Evolutionary conservation across 2,797 vertebrate genomes (phyloP), one percentile per base, ranked within the genome.

Genomic region (Myiotriccus ornatus): DNA sequence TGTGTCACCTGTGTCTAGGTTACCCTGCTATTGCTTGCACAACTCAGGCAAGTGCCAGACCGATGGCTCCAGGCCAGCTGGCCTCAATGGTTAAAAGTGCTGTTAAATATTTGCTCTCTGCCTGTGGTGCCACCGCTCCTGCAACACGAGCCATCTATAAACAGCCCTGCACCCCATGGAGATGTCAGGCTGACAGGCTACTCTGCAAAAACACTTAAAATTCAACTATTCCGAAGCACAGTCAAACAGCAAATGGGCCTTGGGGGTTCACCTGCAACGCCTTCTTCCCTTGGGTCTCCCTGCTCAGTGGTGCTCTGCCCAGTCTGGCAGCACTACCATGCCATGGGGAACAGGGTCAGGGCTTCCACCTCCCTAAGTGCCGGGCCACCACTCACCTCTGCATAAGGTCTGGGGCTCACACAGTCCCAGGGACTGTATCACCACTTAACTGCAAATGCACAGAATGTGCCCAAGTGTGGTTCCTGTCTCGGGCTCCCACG

Each of bases 71-170:
- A 74, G 74, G 84, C 87, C 87, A 89, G 79, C 63, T 93, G 90
- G 64, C 69, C 75, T 77, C 81, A 23, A 43, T 49, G 88, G 75
- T 65, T 89, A 53, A 32, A 95, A 93, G 67, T 37, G 81, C 65
- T 92, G 84, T 90, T 84, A 95, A 95, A 82, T 95, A 95, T 94
- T 84, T 88, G 89, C 83, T 84, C 57, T 91, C 53, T 60, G 87
- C 70, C 73, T 76, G 60, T 39, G 73, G 64, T 91, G 90, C 87
- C 53, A 67, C n/a, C 0, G 24, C 43, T 92, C 53, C 70, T 63
- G 65, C 78, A 93, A 62, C 2, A 1, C 10, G 34, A 84, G 62
- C 74, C 35, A 65, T 90, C 67, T 78, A 80, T 64, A 69, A 95
- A 79, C 74, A 89, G 43, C 60, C 56, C 39, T 73, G 50, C 64